Percentiles rank a stretch among this genome's conserved stretches.
phyloP scores from a whole-genome alignment of 2,888 invertebrate genomes.

The Leptodirus hochenwartii region DNA sequence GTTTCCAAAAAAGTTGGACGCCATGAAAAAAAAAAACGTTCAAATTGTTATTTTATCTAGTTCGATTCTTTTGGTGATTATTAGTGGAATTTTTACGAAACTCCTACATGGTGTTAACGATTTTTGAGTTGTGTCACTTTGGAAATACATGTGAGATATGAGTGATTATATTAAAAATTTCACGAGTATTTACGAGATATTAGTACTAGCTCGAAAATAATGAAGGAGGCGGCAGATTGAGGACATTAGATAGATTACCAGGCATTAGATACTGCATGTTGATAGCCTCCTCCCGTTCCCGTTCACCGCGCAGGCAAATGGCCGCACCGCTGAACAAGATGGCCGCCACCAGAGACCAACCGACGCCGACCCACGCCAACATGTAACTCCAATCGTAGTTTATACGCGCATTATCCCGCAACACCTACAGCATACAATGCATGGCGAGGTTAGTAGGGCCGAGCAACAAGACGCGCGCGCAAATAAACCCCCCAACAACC shows the following conservation, averaged over 20 bases:
- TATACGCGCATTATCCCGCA: constrained; percentile 68
- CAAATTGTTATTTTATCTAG: no score
- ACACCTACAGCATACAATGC: constrained; percentile 39
- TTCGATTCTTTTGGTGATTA: no score
- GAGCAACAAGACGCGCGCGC: constrained; percentile 8
- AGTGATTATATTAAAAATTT: no score
- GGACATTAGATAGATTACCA: constrained; percentile 37
- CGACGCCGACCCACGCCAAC: constrained; percentile 93
- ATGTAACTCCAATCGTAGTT: constrained; percentile 95
- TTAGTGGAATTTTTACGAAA: no score
- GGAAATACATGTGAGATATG: no score
- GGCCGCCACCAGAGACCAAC: constrained; percentile 76
- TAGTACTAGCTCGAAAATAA: no score
- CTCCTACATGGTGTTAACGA: no score
- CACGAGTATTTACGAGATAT: no score
- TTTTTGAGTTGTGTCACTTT: no score
- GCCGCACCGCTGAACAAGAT: constrained; percentile 87
- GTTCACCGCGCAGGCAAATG: constrained; percentile 84
- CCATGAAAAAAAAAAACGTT: no score
- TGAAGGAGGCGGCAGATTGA: not conserved
- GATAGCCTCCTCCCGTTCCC: constrained; percentile 86
- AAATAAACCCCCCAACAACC: no score
- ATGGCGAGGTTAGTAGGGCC: constrained; percentile 7
- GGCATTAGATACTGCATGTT: constrained; percentile 97
- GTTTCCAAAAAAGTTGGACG: no score